phyloP scores from a whole-genome alignment of 2,888 invertebrate genomes.

The Drosophila recens region DNA sequence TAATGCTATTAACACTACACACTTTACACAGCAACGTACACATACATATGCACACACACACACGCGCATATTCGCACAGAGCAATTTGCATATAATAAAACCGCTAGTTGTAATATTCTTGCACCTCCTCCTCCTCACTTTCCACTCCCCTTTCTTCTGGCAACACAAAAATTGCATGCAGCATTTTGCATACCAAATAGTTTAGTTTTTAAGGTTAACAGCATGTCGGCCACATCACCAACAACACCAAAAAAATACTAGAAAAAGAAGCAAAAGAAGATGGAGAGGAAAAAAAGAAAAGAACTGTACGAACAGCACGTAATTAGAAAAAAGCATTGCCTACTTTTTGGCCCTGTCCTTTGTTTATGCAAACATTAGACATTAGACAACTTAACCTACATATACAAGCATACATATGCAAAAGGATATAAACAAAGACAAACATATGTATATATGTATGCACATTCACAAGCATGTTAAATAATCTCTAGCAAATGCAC shows the following conservation, averaged over 20 bases:
- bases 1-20: slow-evolving; percentile 65
- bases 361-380: slow-evolving; percentile 70
- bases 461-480: slow-evolving; percentile 14
- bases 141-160: not conserved
- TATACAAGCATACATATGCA: slow-evolving; percentile 11
- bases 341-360: slow-evolving; percentile 64
- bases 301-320: slow-evolving; percentile 30
- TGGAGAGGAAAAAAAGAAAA: not conserved
- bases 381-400: slow-evolving; percentile 75
- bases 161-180: slow-evolving; percentile 49
- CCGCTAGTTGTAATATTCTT: slow-evolving; percentile 34
- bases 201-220: slow-evolving; percentile 61
- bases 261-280: slow-evolving; percentile 3
- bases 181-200: slow-evolving; percentile 72
- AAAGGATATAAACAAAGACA: slow-evolving; percentile 21
- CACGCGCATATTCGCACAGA: slow-evolving; percentile 11
- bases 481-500: slow-evolving; percentile 44
- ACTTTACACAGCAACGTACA: not conserved
- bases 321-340: slow-evolving; percentile 69
- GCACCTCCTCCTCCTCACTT: not conserved
- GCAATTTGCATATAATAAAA: slow-evolving; percentile 66
- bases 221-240: slow-evolving; percentile 45
- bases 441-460: not conserved
- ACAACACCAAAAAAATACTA: slow-evolving; percentile 7
- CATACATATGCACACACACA: slow-evolving; percentile 2